Evolutionary conservation across 92 coral and sea anemone genomes (phyloP), one percentile per base, ranked within the genome.

Genomic region (Meandrina meandrites): DNA sequence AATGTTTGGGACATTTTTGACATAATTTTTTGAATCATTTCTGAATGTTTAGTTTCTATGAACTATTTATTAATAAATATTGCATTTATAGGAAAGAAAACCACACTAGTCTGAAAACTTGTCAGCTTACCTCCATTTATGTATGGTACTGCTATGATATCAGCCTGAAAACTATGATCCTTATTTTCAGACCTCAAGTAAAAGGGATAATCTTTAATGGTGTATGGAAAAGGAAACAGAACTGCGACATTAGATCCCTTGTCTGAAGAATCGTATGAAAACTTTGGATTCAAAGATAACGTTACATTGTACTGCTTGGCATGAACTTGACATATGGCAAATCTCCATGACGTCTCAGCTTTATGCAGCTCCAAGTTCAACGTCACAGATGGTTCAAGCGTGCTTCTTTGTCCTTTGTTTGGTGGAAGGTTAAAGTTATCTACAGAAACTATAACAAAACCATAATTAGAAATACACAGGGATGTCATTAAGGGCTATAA

Each of bases 261-360:
- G 86, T 92, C 87, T 48, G 94, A 62, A 11, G 76, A 74, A 19
- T 79, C 90, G 71, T 97, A 88, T 1, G 66, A 21, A 67, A 89
- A 91, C 3, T 2, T 16, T 13, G 89, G 85, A 53, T 78, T 83
- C 34, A 88, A 80, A 19, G 98, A 92, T 24, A 90, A 89, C 27
- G 90, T 78, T 9, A 90, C 86, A 48, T 79, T 89, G 56, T 82
- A 88, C 30, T 91, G 86, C 87, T 93, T 92, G 8, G 92, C 86
- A 84, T 97, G 99, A n/a, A 93, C 98, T 84, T 97, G 99, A 57
- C 90, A 89, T 35, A 97, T 92, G 19, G 92, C 86, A 90, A 88
- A 97, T 36, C 89, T 85, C 95, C 96, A 95, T 6, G 50, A 40
- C 5, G 30, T 80, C 73, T 79, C 88, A 32, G 89, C 86, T 66